Evolutionary conservation across 1,140 invertebrate species (phyloP).

Genomic region (Ostrea denselamellosa): DNA sequence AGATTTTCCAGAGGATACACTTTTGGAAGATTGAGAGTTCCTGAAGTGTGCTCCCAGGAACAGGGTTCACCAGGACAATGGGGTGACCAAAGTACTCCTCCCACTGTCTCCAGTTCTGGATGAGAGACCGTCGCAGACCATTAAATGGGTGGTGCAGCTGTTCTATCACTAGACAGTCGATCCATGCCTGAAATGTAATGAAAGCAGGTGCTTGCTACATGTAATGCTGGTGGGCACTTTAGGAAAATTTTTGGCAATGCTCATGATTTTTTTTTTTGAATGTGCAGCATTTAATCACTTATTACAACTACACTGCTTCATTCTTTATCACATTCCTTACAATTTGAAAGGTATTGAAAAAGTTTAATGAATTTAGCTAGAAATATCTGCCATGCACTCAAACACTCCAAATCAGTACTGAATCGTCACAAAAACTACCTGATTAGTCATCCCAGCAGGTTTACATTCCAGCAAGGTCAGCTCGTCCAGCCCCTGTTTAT

Average conservation of each 20-base stretch:
- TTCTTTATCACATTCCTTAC: not conserved
- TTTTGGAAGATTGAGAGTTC: constrained; percentile 76
- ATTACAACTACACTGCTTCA: not conserved
- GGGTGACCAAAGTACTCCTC: constrained; percentile 76
- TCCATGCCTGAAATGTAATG: constrained; percentile 66
- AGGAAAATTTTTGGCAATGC: too few species aligned
- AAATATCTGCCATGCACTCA: too few species aligned
- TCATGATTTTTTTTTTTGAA: too few species aligned
- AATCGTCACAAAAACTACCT: constrained; percentile 53
- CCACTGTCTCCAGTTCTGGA: constrained; percentile 70
- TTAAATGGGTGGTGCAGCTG: constrained; percentile 71
- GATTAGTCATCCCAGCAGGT: constrained; percentile 72
- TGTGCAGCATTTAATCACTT: too few species aligned
- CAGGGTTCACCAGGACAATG: constrained; percentile 71
- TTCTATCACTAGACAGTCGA: constrained; percentile 73
- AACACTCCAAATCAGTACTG: not conserved
- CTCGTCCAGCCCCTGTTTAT: constrained; percentile 68
- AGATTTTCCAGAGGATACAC: constrained; percentile 77
- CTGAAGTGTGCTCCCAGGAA: constrained; percentile 72
- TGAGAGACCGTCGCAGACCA: constrained; percentile 72
- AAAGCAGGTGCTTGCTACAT: too few species aligned
- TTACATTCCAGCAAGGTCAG: constrained; percentile 64
- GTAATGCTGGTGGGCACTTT: too few species aligned
- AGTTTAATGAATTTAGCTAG: too few species aligned
- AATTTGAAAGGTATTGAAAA: not conserved